Base-by-base conservation (phyloP, 2,113 vertebrate species). In the Rhizomys pruinosus region DNA sequence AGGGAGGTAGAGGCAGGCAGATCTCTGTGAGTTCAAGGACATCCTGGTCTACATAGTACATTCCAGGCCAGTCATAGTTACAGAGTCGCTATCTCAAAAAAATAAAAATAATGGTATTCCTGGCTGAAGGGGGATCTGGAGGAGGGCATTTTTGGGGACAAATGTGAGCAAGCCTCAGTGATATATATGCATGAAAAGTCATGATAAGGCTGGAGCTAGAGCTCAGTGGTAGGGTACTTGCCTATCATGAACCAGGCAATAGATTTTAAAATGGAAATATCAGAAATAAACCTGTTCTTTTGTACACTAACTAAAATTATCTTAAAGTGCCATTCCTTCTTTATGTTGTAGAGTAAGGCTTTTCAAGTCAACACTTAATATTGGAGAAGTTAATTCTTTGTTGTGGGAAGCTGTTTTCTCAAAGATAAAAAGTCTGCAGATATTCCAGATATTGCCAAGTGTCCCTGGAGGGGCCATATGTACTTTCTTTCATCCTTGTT, bases 401-500 rank as follows among this genome's bases (percentile, higher is more conserved):
- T 57, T 64, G 3, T 11, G 7, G 72, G 39, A 27, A 13, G 4
- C 47, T 76, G 39, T 73, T 16, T 55, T 3, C n/a, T 6, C 29
- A 11, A 4, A 1, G 34, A 52, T 29, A 19, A 47, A 1, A 6
- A 84, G 47, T 11, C 47, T 52, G 47, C 47, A 52, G 47, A 52
- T 52, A 52, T 52, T 52, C 6, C 47, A 52, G 47, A 52, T 52
- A 52, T 52, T 52, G 11, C 59, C 22, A 95, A 87, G 68, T 73
- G 64, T 84, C 68, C 66, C 32, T 17, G 63, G 59, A 61, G 80
- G 20, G 27, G 39, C 90, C 61, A 89, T 93, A 37, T 39, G 32
- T 25, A 23, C 5, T 47, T 5, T 1, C 1, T 2, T 1, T 11
- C 52, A 19, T 10, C 29, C 11, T 11, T 20, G 47, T 42, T 64